Evolutionary conservation across 2,797 vertebrate species (phyloP).

Genomic region (Artibeus jamaicensis): DNA sequence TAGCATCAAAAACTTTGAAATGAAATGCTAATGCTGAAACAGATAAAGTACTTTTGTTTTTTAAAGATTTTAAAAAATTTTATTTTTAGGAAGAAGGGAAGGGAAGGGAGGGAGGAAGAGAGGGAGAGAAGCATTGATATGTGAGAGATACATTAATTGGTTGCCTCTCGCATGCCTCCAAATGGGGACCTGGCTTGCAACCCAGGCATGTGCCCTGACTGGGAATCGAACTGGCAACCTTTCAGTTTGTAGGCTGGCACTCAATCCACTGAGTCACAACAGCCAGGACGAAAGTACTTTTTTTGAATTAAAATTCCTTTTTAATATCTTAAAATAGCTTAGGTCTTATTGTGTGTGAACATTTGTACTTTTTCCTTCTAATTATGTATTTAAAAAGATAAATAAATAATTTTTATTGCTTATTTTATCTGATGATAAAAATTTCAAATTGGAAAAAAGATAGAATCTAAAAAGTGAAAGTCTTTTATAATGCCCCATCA

Average conservation of each 20-base stretch:
- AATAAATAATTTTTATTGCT: neutral
- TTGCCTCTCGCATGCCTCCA: no score
- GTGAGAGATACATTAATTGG: no score
- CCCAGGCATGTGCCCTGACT: no score
- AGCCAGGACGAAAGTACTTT: neutral
- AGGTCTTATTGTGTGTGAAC: neutral
- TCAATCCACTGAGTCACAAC: no score
- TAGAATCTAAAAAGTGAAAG: neutral
- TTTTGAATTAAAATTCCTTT: conserved; percentile 30
- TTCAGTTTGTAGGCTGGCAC: no score
- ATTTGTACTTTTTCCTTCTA: neutral
- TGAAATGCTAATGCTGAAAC: neutral
- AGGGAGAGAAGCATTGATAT: no score
- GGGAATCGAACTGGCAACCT: no score
- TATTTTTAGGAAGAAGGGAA: no score
- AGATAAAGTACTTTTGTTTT: neutral
- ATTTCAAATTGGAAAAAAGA: conserved; percentile 21
- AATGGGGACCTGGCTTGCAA: no score
- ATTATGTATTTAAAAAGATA: neutral
- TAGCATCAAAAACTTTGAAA: neutral
- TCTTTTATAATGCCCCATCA: neutral
- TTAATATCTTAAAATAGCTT: neutral
- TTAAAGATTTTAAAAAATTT: no score
- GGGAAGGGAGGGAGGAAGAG: no score
- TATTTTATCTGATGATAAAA: conserved; percentile 9